Base-by-base conservation (phyloP, 2,888 invertebrate genomes). In the Papilio demoleus region DNA sequence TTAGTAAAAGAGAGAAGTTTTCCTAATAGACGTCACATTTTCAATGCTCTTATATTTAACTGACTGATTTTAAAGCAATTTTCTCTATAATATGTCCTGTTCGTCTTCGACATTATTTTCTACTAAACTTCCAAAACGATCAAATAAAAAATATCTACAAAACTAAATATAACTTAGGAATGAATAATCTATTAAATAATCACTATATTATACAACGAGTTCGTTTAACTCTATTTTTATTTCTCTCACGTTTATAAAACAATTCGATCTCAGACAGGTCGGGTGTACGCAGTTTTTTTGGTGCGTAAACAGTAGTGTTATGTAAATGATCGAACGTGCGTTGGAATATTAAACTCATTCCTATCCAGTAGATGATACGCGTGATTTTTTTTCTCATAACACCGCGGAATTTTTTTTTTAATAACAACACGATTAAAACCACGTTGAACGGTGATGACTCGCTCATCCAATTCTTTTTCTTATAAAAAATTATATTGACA, bases 261-360 rank as follows among this genome's bases (percentile, higher is more conserved):
- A 65, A 60, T 50, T 19, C 50, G 34, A 68, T 61, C 61, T 36
- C 63, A 34, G 56, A 5, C 40, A 27, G 40, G 6, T 56, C 56
- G 47, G 17, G 36, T 53, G 50, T 67, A 56, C 22, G 34, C 34
- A 50, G 38, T 62, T 63, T 38, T 59, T 68, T 68, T 60, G 59
- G 64, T 59, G 65, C 59, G 65, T 68, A 68, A 64, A 60, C 65
- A 64, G 50, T 38, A 24, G 64, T 64, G 50, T 68, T 68, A 68
- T 68, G 68, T 68, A 68, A 68, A 68, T 64, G 45, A 12, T 17
- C 50, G 45, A 42, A 53, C 61, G 42, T 34, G 38, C 40, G 12
- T 40, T 53, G 53, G 53, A 67, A 67, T 62, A 67, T 22, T 38
- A 61, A 17, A 64, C 47, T 38, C 22, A 61, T 38, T 61, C 40